Conservation (phyloP, 2,888 invertebrate genomes). For the Cantharis rustica region DNA sequence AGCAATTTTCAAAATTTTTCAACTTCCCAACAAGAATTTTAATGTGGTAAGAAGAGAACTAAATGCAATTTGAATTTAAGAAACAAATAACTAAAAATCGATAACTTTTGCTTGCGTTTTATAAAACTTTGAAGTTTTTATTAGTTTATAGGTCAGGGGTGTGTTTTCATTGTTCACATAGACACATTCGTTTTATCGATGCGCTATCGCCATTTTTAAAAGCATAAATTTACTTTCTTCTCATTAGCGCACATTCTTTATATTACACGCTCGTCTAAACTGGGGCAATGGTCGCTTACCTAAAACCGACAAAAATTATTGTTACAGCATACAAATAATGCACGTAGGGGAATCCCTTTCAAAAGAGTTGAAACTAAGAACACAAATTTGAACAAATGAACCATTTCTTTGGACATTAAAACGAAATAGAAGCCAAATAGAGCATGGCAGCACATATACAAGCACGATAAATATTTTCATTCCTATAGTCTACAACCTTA, state of each 20-base stretch:
- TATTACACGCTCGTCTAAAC: neutral
- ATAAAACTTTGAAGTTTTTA: neutral
- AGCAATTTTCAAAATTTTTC: neutral
- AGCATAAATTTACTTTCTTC: neutral
- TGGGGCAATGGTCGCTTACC: neutral
- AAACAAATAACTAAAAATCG: neutral
- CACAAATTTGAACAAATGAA: too few relatives aligned
- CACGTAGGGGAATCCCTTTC: too few relatives aligned
- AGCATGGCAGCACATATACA: too few relatives aligned
- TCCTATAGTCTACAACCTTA: neutral
- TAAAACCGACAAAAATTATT: neutral
- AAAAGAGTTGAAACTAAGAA: too few relatives aligned
- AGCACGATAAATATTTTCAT: too few relatives aligned
- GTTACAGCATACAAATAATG: neutral
- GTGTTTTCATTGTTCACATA: neutral
- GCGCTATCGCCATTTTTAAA: neutral
- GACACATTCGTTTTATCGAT: neutral
- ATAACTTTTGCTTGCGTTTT: neutral
- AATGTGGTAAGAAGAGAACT: neutral
- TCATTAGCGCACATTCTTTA: neutral
- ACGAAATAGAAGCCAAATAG: too few relatives aligned
- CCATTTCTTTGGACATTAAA: too few relatives aligned
- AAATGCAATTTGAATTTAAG: neutral
- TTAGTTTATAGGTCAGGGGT: neutral
- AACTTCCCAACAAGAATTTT: neutral